phyloP scores from a whole-genome alignment of 2,888 invertebrate genomes.

The Nowickia ferox region DNA sequence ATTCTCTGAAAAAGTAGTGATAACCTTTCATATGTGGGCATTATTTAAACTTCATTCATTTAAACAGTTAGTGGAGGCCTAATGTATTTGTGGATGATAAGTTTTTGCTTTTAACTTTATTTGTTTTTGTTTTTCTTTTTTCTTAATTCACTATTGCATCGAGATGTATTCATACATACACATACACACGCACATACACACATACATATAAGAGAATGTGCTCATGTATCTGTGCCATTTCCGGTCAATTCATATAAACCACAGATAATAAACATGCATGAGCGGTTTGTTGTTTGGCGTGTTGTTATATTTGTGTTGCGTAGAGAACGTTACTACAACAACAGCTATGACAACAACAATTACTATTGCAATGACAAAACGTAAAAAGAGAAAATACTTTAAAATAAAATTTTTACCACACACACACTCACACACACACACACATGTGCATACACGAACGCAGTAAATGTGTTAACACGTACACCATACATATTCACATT shows the following conservation, averaged over 20 bases:
- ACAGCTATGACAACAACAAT: conserved; percentile 31
- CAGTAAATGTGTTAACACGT: conserved; percentile 12
- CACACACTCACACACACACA: background rate
- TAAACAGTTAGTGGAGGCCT: background rate
- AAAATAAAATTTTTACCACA: conserved; percentile 50
- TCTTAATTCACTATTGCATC: conserved; percentile 9
- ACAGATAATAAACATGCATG: conserved; percentile 71
- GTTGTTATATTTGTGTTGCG: conserved; percentile 62
- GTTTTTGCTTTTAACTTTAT: conserved; percentile 9
- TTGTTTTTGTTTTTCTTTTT: background rate
- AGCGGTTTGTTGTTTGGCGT: conserved; percentile 66
- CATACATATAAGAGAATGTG: conserved; percentile 5
- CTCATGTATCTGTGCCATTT: conserved; percentile 57
- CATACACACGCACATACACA: background rate
- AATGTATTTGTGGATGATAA: conserved; percentile 14
- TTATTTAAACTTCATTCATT: background rate
- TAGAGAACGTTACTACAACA: conserved; percentile 44
- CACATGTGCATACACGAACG: background rate
- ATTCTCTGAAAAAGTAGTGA: conserved; percentile 9
- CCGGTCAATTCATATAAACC: conserved; percentile 70
- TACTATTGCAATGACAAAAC: conserved; percentile 33
- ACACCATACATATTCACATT: background rate
- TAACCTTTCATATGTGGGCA: background rate
- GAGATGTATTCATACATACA: conserved; percentile 6
- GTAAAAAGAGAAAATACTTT: conserved; percentile 37